Evolutionary conservation across 2,113 vertebrate species (phyloP), one percentile per base, ranked within the genome.

Genomic region (Galbula dea): DNA sequence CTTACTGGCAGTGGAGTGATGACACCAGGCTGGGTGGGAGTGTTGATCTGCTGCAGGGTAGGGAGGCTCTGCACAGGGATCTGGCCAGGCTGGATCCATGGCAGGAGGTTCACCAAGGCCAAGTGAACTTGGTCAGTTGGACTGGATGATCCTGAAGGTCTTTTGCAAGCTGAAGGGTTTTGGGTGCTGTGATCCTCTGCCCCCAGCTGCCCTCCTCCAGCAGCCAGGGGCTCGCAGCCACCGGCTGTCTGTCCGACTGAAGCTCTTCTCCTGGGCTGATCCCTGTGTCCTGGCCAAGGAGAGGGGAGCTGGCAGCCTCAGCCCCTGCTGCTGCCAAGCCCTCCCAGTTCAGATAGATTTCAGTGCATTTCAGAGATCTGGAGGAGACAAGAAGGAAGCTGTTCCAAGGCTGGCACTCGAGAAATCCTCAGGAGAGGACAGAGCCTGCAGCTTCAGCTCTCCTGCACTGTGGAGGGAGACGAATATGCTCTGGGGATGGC

Each of bases 191-290:
- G n/a, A n/a, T n/a, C n/a, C n/a, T n/a, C n/a, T n/a, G n/a, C n/a
- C n/a, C n/a, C n/a, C n/a, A n/a, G n/a, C n/a, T n/a, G n/a, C n/a
- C n/a, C n/a, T n/a, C 15, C 62, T n/a, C 26, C 61, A 34, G 23
- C 55, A 23, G 0, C 4, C 41, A 15, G 51, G 76, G 67, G 19
- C 80, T n/a, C n/a, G n/a, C 1, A 0, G 34, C 5, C 57, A 0
- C 0, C 2, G 84, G 83, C 19, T 8, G 30, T 58, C 39, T 32
- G 63, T n/a, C 17, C 4, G 2, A 20, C 21, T 3, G 7, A 6
- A 43, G 69, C 5, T 27, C 16, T 49, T 52, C 29, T 71, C 41
- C 21, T n/a, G n/a, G n/a, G n/a, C 16, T 8, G 46, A 52, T 49
- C 15, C n/a, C 18, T 11, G 61, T 4, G 9, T 27, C 66, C 63